Percentiles rank a stretch among this genome's conserved stretches.
Evolutionary conservation across 1,140 invertebrate genomes (phyloP).

Genomic region (Drosophila pruinosa): DNA sequence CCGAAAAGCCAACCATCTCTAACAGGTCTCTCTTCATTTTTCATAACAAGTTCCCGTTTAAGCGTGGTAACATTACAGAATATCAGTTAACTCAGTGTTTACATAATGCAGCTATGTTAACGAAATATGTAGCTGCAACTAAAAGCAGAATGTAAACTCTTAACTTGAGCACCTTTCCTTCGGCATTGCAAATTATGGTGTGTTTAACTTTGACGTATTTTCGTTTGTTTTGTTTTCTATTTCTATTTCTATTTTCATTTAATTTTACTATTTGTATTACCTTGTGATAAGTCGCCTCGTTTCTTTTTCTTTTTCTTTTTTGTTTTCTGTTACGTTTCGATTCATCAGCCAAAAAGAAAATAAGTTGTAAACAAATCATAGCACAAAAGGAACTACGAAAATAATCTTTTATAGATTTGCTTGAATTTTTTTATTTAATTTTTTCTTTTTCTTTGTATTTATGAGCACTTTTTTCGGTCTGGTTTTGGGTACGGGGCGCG

Average conservation of each 20-base stretch:
- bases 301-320: conserved; percentile 10
- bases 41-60: background rate
- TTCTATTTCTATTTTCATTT: conserved; percentile 55
- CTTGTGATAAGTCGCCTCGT: conserved; percentile 50
- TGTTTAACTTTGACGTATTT: conserved; percentile 54
- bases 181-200: conserved; percentile 18
- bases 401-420: conserved; percentile 79
- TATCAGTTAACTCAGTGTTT: too few species aligned
- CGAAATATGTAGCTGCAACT: too few species aligned
- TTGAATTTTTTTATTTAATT: conserved; percentile 30
- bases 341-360: conserved; percentile 67
- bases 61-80: too few species aligned
- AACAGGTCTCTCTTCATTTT: too few species aligned
- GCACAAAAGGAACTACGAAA: conserved; percentile 80
- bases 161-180: conserved; percentile 13
- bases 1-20: background rate
- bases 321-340: conserved; percentile 29
- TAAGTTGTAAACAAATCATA: conserved; percentile 80
- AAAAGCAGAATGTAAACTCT: too few species aligned
- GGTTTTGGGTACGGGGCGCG: conserved; percentile 36
- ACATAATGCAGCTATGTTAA: too few species aligned
- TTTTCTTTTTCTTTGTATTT: background rate
- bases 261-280: conserved; percentile 53
- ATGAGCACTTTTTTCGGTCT: background rate
- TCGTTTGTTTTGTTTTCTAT: conserved; percentile 60